Evolutionary conservation across 2,888 invertebrate species (phyloP), one percentile per base, ranked within the genome.

Genomic region (Dastarcus helophoroides): DNA sequence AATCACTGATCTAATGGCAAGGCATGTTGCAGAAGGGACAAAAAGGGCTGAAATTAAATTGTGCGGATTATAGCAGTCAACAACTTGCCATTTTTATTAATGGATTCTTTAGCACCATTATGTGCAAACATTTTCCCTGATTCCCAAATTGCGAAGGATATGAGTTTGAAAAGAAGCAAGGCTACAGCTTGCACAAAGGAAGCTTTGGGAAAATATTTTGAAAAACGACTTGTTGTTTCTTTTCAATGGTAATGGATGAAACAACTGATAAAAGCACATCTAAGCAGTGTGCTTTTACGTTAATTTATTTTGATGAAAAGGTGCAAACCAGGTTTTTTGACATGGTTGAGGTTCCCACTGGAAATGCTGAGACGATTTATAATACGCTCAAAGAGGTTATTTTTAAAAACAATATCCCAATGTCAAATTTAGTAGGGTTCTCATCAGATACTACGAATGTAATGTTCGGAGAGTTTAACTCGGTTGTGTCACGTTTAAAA

Each of bases 91-190:
- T 36, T 40, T 32, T 32, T 16, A 5, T 25, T 34, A 17, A 35
- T 37, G 32, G 36, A 40, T 33, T 22, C 12, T 4, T 22, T 40
- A 28, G 19, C 32, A 17, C 34, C 32, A 19, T 31, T 40, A 22
- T 34, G 31, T 25, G 14, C 17, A 19, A 15, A 40, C 26, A 26
- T n/a, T n/a, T n/a, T n/a, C n/a, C n/a, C n/a, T n/a, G n/a, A n/a
- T n/a, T n/a, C n/a, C n/a, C n/a, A n/a, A n/a, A n/a, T n/a, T n/a
- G n/a, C n/a, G n/a, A n/a, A n/a, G n/a, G n/a, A n/a, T n/a, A n/a
- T n/a, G n/a, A n/a, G n/a, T n/a, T n/a, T n/a, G n/a, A n/a, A n/a
- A n/a, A n/a, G n/a, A n/a, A n/a, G n/a, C n/a, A n/a, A n/a, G n/a
- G n/a, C n/a, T n/a, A n/a, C n/a, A n/a, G n/a, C n/a, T n/a, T n/a